Evolutionary conservation across 2,888 invertebrate genomes (phyloP).

Genomic region (Lasius fuliginosus): DNA sequence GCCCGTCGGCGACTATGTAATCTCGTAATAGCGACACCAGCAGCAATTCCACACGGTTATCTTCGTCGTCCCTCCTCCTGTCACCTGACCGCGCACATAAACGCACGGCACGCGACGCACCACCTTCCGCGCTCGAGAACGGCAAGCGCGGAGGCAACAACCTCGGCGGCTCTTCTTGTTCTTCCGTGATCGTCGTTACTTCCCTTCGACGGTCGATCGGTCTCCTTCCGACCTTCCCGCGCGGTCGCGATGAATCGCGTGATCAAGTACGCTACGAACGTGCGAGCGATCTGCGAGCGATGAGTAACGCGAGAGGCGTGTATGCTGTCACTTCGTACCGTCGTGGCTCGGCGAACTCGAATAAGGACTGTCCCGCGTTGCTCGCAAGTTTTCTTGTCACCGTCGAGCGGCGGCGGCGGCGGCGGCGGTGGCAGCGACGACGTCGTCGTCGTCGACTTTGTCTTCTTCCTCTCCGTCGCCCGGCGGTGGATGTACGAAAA

Average conservation of each 20-base stretch:
- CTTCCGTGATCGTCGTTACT: constrained; percentile 45
- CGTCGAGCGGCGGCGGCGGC: constrained; percentile 28
- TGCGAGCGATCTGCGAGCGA: background rate
- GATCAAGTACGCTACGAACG: constrained; percentile 20
- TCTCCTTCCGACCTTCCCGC: constrained; percentile 10
- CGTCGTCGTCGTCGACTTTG: constrained; percentile 59
- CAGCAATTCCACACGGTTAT: background rate
- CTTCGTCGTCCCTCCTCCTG: constrained; percentile 55
- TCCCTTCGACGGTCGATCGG: constrained; percentile 7
- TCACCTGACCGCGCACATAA: constrained; percentile 76
- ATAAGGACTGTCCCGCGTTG: constrained; percentile 53
- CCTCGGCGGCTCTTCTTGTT: constrained; percentile 19
- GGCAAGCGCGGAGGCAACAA: constrained; percentile 39
- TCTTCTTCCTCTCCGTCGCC: constrained; percentile 36
- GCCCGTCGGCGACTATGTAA: background rate
- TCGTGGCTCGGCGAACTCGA: constrained; percentile 58
- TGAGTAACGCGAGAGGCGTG: background rate
- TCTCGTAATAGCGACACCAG: background rate
- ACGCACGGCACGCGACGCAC: constrained; percentile 60
- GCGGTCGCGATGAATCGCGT: background rate
- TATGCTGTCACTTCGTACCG: constrained; percentile 35
- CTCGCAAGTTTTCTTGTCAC: constrained; percentile 64
- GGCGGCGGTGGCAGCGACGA: too few species aligned
- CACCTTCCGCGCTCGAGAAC: constrained; percentile 46
- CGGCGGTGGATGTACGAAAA: constrained; percentile 9